Conservation (phyloP, 2,888 invertebrate species). For the Tromatobia lineatoria region DNA sequence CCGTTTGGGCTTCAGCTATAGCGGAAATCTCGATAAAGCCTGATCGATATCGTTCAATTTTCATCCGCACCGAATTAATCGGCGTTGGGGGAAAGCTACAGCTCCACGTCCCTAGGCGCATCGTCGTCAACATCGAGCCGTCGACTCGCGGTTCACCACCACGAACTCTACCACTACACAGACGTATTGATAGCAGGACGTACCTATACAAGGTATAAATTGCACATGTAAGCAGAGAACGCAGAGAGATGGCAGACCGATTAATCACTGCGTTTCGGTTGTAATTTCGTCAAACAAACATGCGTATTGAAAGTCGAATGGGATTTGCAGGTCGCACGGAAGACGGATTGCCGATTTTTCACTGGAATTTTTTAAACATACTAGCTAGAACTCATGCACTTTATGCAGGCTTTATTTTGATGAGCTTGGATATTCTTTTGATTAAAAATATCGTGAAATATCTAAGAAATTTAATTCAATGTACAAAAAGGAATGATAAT, state of each 20-base stretch:
- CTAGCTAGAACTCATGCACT: too few relatives aligned
- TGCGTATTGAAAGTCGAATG: conserved; percentile 58
- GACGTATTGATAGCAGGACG: not conserved
- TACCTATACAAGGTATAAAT: not conserved
- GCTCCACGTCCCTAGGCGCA: not conserved
- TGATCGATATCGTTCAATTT: conserved; percentile 54
- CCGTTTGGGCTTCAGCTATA: not conserved
- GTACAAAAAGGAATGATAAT: too few relatives aligned
- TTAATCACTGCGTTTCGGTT: conserved; percentile 58
- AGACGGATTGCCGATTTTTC: conserved; percentile 49
- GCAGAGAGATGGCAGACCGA: conserved; percentile 35
- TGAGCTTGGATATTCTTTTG: too few relatives aligned
- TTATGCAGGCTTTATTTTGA: too few relatives aligned
- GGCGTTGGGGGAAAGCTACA: conserved; percentile 19
- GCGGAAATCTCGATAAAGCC: conserved; percentile 8
- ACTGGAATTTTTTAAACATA: conserved; percentile 47
- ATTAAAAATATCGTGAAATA: too few relatives aligned
- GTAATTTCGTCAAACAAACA: conserved; percentile 61
- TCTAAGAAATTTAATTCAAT: too few relatives aligned
- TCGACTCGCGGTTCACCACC: not conserved
- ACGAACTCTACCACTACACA: not conserved
- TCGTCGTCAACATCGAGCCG: conserved; percentile 5
- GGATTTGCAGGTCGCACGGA: conserved; percentile 30
- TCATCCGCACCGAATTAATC: conserved; percentile 41
- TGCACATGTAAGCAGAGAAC: conserved; percentile 2